Percentiles rank a stretch among this genome's conserved stretches.
phyloP scores from a whole-genome alignment of 2,113 vertebrate genomes.

The Edolisoma coerulescens region DNA sequence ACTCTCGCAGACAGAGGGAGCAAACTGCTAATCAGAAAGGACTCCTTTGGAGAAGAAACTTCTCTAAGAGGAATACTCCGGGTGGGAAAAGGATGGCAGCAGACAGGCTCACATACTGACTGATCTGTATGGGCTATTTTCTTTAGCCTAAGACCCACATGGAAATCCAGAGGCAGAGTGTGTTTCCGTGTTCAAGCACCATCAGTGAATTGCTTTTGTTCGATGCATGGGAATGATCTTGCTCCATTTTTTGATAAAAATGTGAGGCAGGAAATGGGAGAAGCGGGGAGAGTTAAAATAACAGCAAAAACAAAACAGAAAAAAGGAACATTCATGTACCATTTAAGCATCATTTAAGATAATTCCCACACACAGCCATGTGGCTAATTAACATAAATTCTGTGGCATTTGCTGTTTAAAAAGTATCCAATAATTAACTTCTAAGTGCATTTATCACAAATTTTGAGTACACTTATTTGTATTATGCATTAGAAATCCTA shows the following conservation, averaged over 20 bases:
- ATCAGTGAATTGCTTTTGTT: neutral
- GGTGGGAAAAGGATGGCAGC: neutral
- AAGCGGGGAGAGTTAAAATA: neutral
- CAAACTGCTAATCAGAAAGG: conserved; percentile 35
- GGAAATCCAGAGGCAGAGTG: neutral
- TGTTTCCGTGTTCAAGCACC: neutral
- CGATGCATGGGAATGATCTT: neutral
- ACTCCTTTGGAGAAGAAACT: neutral
- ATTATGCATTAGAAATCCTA: neutral
- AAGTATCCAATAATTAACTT: neutral
- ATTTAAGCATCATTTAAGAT: neutral
- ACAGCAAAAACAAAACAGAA: neutral
- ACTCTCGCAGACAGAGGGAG: conserved; percentile 57
- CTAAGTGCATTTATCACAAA: neutral
- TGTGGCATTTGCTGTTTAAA: neutral
- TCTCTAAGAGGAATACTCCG: neutral
- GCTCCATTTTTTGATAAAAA: neutral
- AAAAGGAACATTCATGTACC: neutral
- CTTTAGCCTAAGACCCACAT: neutral
- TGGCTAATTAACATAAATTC: neutral
- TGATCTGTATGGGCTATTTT: neutral
- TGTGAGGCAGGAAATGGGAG: neutral
- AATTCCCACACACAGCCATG: neutral
- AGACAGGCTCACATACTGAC: neutral
- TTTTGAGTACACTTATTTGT: neutral